phyloP scores from a whole-genome alignment of 30 jellyfish, hydroid and myxozoan species.

The Clytia hemisphaerica region DNA sequence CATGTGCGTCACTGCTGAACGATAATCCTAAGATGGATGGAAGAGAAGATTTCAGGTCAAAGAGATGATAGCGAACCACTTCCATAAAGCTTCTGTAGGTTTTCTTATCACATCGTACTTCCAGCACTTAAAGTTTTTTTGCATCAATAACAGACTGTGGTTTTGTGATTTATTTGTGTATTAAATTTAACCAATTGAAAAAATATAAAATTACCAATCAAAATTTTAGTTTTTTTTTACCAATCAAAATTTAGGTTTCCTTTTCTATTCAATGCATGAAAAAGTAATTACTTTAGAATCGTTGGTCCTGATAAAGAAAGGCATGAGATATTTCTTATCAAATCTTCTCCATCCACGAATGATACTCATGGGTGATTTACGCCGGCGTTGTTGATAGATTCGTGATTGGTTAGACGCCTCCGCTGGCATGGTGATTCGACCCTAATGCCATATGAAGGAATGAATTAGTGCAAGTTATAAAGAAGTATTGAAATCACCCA shows the following conservation, averaged over 20 bases:
- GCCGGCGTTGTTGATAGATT: conserved; percentile 58
- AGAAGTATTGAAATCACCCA: too few species aligned
- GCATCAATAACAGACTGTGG: not conserved
- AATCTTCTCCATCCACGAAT: conserved; percentile 96
- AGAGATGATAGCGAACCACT: too few species aligned
- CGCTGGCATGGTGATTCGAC: conserved; percentile 77
- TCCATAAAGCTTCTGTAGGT: too few species aligned
- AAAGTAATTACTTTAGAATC: conserved; percentile 42
- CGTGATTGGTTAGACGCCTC: conserved; percentile 63
- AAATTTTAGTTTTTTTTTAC: not conserved
- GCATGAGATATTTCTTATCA: conserved; percentile 75
- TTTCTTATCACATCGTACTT: too few species aligned
- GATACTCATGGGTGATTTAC: conserved; percentile 91
- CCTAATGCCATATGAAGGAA: conserved; percentile 26
- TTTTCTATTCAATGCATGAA: too few species aligned
- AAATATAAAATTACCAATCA: not conserved
- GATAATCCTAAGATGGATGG: conserved; percentile 75
- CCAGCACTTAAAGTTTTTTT: too few species aligned
- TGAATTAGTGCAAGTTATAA: too few species aligned
- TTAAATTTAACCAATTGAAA: not conserved
- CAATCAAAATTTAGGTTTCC: not conserved
- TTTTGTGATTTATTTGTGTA: not conserved
- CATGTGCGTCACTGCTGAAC: conserved; percentile 89
- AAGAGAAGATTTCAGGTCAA: not conserved
- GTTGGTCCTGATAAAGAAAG: conserved; percentile 60